Evolutionary conservation across 2,797 vertebrate species (phyloP), one percentile per base, ranked within the genome.

Genomic region (Pangasius krempfi): DNA sequence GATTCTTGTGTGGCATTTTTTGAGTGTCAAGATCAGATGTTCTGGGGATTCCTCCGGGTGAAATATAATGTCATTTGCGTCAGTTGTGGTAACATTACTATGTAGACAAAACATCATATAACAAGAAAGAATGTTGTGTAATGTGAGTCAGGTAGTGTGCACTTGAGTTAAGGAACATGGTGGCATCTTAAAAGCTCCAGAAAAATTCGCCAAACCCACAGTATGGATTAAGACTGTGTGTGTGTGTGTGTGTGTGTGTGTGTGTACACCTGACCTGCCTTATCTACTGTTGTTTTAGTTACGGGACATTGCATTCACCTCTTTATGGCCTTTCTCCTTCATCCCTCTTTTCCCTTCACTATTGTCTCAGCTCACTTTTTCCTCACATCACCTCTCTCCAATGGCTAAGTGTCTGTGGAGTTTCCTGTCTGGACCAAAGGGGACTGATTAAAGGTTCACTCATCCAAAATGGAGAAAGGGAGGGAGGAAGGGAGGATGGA

Each of bases 381-480:
- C 88, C 75, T 90, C 73, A 68, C 52, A 73, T 73, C 56, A 60
- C 54, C 72, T 90, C 86, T 85, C 52, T 80, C 37, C 80, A 84
- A 25, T 80, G 88, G 79, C 72, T 84, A 72, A 87, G 75, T 68
- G 88, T 86, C 89, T 83, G 66, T 85, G 86, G 50, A 52, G 84
- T 80, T 90, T 90, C 89, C 79, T 82, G 90, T 90, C 89, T 91
- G 88, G 91, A 88, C 58, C 91, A 73, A 91, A 82, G 89, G 91
- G 90, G 86, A 88, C 87, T 89, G 91, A 89, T 86, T 92, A 93
- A 88, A 90, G 89, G 91, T 90, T 92, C 91, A 91, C 84, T 89
- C 90, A 88, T 87, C 88, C 89, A 92, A 92, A 89, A 90, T 89
- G 40, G 85, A 81, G 75, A 60, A 72, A 76, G 83, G n/a, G 52